A percentile compares a stretch with the other conserved stretches of the same genome.
These are phyloP conservation scores for Ctenodactylus gundi DNA, from an alignment of 2,113 vertebrate genomes.

Conservation along the genomic window DNA sequence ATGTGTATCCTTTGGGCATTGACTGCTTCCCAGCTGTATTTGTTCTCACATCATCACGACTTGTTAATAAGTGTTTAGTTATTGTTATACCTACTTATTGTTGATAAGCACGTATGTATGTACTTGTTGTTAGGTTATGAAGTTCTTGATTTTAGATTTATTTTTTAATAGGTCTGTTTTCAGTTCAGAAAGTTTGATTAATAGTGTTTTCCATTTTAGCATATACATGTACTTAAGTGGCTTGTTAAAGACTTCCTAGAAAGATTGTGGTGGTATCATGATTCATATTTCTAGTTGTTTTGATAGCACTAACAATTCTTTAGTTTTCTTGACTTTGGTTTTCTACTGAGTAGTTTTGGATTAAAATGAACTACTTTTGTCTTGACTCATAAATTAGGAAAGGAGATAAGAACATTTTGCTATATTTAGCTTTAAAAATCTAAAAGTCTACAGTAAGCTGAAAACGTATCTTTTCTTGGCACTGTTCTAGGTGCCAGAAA, in stretches of 20 bases:
- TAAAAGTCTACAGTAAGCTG: background rate
- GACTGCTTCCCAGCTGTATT: conserved; percentile 10
- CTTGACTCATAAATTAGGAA: background rate
- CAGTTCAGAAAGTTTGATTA: conserved; percentile 25
- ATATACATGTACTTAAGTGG: background rate
- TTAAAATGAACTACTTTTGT: conserved; percentile 27
- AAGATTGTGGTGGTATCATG: background rate
- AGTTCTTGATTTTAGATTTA: conserved; percentile 50
- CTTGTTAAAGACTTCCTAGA: background rate
- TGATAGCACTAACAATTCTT: background rate
- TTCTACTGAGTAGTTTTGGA: background rate
- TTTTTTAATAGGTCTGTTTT: conserved; percentile 57
- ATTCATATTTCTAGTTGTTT: background rate
- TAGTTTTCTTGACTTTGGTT: conserved; percentile 30
- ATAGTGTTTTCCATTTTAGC: conserved; percentile 40
- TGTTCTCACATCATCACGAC: conserved; percentile 27
- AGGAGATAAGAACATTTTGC: background rate
- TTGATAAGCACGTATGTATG: too few relatives aligned
- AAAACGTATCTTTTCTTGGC: background rate
- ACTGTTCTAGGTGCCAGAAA: background rate
- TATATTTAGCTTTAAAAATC: conserved; percentile 21
- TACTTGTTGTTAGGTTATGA: too few relatives aligned
- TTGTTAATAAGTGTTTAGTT: conserved; percentile 46
- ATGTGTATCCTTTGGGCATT: conserved; percentile 23
- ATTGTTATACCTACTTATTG: too few relatives aligned